Evolutionary conservation across 2,888 invertebrate genomes (phyloP), one percentile per base, ranked within the genome.

Genomic region (Eucriotettix oculatus): DNA sequence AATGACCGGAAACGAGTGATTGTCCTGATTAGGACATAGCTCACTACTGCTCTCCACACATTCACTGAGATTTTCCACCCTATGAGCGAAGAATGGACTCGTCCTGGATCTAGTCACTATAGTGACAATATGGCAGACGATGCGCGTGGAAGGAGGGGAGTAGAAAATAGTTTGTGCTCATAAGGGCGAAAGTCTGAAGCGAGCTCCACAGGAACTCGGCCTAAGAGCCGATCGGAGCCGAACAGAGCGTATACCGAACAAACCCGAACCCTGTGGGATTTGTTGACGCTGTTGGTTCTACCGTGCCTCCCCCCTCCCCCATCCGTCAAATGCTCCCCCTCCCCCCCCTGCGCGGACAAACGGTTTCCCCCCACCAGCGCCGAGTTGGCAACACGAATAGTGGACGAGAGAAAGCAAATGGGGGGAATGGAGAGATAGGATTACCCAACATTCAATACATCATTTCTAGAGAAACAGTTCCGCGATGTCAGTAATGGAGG

Each of bases 371-470:
- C 56, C 52, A 42, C 60, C 52, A 56, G 56, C 42, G 52, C 55
- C 41, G 52, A 40, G 48, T 59, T 58, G 58, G 42, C 53, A 59
- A 59, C 54, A 53, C 54, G 54, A 58, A 58, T 54, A 53, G 58
- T 53, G n/a, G 58, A 58, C 53, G 42, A 58, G 58, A 54, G 58
- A 54, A 58, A 42, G 58, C 54, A 58, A 58, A 58, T 58, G 58
- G 58, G 29, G 29, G 29, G 29, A 29, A 29, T 29, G 29, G 29
- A 29, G 29, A 29, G 29, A 29, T 29, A 29, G 29, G 29, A 29
- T 29, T 29, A 29, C 29, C 29, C 29, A 29, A 29, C 29, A 29
- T 29, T 29, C 29, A 29, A 29, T 29, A 29, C 29, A 29, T 29
- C 29, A 29, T 29, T 29, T 29, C 29, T 29, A 29, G 29, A 29